Evolutionary conservation across 1,140 invertebrate species (phyloP), one percentile per base, ranked within the genome.

Genomic region (Elysia chlorotica): DNA sequence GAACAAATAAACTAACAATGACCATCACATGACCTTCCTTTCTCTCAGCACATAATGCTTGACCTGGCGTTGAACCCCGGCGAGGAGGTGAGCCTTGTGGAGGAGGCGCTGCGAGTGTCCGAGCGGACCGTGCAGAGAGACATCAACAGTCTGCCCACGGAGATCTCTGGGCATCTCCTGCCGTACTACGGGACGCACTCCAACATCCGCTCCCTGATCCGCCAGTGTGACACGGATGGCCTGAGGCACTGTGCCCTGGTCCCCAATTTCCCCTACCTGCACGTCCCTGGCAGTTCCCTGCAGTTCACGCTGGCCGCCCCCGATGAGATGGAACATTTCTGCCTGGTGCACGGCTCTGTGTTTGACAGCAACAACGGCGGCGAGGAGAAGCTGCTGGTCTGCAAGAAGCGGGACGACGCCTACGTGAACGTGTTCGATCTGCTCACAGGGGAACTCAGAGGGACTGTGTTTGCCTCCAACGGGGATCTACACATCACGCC

Each of bases 401-500:
- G 76, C 28, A 87, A 87, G 67, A 68, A 78, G 48, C 74, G 59
- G 28, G 80, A 82, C 23, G 79, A 75, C 36, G 71, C 79, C 5
- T 57, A 77, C 38, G 78, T 86, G 19, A 59, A 80, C 37, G 70
- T 77, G 10, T 86, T 79, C 70, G 83, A 86, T 66, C 63, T 86
- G 35, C 76, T 70, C 2, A 79, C 79, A 1, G 86, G 86, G 3
- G 79, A 83, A 38, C 73, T 65, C 2, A 80, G 80, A 36, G 56
- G 61, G 3, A 77, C 71, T 35, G 76, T 86, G 23, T 79, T 81
- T 59, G 70, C 82, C 10, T 87, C 86, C 17, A 82, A 78, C 61
- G 86, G 86, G 19, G 80, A 82, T 35, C 73, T 86, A 14, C 76
- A 85, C 65, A 67, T 82, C n/a, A 82, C 86, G 10, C 84, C 84